A percentile compares a stretch with the other conserved stretches of the same genome.
phyloP scores from a whole-genome alignment of 2,797 vertebrate species.

The Setipinna tenuifilis region DNA sequence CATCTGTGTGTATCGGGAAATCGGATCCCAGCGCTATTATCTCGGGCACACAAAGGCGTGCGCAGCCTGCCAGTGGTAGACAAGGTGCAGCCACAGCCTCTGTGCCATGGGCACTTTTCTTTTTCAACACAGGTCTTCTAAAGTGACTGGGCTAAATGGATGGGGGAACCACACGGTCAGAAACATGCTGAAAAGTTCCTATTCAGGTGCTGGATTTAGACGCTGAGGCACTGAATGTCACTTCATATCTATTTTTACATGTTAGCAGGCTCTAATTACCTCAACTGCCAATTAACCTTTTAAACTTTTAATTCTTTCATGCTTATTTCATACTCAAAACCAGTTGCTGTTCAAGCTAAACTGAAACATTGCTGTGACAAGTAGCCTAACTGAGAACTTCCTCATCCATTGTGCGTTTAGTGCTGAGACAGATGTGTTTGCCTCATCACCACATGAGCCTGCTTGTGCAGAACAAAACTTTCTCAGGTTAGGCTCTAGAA shows the following conservation, averaged over 20 bases:
- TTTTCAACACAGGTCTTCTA: background rate
- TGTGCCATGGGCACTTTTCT: too few relatives aligned
- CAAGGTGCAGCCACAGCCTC: background rate
- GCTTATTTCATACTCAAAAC: background rate
- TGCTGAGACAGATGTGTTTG: background rate
- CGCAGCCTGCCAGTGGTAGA: background rate
- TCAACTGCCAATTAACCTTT: background rate
- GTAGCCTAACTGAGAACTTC: background rate
- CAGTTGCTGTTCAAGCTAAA: background rate
- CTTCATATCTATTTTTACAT: background rate
- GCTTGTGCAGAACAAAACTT: background rate
- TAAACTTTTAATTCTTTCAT: too few relatives aligned
- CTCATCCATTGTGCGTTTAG: background rate
- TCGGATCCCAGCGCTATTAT: slow-evolving; percentile 67
- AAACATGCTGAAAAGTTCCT: background rate
- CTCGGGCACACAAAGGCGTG: slow-evolving; percentile 57
- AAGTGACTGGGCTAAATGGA: background rate
- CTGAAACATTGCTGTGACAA: background rate
- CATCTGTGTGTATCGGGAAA: slow-evolving; percentile 69
- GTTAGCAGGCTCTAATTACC: background rate
- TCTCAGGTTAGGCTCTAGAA: background rate
- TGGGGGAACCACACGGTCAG: background rate
- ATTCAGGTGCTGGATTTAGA: background rate
- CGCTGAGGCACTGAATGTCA: background rate
- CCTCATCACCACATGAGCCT: background rate